Evolutionary conservation across 2,113 vertebrate genomes (phyloP).

Genomic region (Hippocampus barbouri): DNA sequence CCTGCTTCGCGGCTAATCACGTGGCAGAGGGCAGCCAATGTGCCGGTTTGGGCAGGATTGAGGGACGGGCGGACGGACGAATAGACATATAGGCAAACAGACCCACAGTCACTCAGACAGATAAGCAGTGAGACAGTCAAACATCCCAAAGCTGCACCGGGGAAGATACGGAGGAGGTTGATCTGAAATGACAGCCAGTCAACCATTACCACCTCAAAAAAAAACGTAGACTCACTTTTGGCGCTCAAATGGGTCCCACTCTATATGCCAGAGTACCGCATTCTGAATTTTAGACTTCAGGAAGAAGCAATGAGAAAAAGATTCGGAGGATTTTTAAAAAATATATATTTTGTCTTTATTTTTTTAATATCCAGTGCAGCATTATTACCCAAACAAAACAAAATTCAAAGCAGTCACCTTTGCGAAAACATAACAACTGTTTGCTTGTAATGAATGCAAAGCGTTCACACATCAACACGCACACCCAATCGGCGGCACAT

Average conservation of each 20-base stretch:
- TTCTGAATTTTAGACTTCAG: slow-evolving; percentile 28
- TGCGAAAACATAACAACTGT: slow-evolving; percentile 22
- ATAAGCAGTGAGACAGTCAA: slow-evolving; percentile 60
- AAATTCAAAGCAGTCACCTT: slow-evolving; percentile 14
- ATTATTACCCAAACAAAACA: slow-evolving; percentile 15
- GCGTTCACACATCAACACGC: slow-evolving; percentile 20
- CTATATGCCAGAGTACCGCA: slow-evolving; percentile 7
- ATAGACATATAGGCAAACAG: slow-evolving; percentile 42
- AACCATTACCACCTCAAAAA: slow-evolving; percentile 54
- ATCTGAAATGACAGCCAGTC: slow-evolving; percentile 62
- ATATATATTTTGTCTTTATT: too few relatives aligned
- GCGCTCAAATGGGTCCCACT: slow-evolving; percentile 52
- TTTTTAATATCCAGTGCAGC: neutral
- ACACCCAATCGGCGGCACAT: slow-evolving; percentile 30
- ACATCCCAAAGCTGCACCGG: slow-evolving; percentile 54
- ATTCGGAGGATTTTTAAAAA: slow-evolving; percentile 8
- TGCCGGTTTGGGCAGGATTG: slow-evolving; percentile 55
- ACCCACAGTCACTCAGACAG: slow-evolving; percentile 56
- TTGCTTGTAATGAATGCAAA: slow-evolving; percentile 34
- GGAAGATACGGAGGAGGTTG: slow-evolving; percentile 55
- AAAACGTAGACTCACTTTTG: slow-evolving; percentile 59
- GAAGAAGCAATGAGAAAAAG: slow-evolving; percentile 20
- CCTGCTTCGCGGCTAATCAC: slow-evolving; percentile 70
- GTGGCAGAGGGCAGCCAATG: slow-evolving; percentile 64
- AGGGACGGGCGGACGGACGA: slow-evolving; percentile 40